A percentile compares a stretch with the other conserved stretches of the same genome.
Evolutionary conservation across 2,888 invertebrate species (phyloP).

Genomic region (Shargacucullia verbasci): DNA sequence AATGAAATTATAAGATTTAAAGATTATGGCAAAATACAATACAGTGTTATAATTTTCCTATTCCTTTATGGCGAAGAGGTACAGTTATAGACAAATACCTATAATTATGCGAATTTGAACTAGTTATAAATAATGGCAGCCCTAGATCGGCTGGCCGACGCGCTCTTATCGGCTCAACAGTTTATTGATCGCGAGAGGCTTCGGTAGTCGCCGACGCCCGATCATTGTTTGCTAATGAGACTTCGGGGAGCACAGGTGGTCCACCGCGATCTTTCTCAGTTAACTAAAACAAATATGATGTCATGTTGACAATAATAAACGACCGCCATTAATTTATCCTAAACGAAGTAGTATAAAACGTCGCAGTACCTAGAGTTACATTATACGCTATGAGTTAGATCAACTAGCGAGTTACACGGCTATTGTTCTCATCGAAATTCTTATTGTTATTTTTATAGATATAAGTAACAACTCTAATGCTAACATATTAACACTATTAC

Average conservation of each 20-base stretch:
- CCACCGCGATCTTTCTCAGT: constrained; percentile 61
- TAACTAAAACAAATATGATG: constrained; percentile 76
- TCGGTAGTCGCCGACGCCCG: constrained; percentile 65
- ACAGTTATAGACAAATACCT: too few species aligned
- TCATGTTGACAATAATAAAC: constrained; percentile 69
- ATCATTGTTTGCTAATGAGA: constrained; percentile 87
- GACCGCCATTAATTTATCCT: constrained; percentile 66
- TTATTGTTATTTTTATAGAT: constrained; percentile 35
- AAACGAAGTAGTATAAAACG: constrained; percentile 44
- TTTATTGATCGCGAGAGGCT: constrained; percentile 74
- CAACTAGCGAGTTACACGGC: constrained; percentile 42
- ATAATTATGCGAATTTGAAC: constrained; percentile 10
- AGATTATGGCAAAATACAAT: too few species aligned
- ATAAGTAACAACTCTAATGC: constrained; percentile 38
- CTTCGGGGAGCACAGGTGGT: constrained; percentile 74
- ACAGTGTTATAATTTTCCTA: too few species aligned
- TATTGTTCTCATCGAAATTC: constrained; percentile 45
- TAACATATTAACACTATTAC: constrained; percentile 45
- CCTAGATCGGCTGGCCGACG: constrained; percentile 48
- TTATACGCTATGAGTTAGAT: constrained; percentile 28
- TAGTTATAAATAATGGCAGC: constrained; percentile 39
- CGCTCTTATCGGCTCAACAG: constrained; percentile 66
- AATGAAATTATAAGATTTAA: too few species aligned
- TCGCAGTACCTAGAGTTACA: constrained; percentile 28
- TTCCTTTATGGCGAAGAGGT: too few species aligned